Evolutionary conservation across 2,797 vertebrate species (phyloP).

Genomic region (Coracias cyanogaster): DNA sequence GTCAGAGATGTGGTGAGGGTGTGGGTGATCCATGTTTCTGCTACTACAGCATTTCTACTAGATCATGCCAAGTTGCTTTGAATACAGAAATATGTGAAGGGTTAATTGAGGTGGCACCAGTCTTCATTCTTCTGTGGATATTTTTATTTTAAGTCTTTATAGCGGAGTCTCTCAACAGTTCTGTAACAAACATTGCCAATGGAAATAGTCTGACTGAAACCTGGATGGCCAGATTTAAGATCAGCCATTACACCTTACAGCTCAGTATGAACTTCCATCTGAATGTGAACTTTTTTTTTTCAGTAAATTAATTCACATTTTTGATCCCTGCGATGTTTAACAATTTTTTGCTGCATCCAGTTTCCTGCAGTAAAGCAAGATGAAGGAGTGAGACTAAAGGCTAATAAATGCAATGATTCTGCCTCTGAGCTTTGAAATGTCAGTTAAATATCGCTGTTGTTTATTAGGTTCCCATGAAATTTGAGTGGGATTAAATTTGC

Average conservation of each 20-base stretch:
- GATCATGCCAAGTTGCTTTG: background rate
- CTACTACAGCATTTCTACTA: background rate
- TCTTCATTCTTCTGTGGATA: background rate
- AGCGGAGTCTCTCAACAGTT: background rate
- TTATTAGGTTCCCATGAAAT: conserved; percentile 34
- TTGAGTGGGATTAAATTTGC: conserved; percentile 37
- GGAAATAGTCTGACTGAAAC: background rate
- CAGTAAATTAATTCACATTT: background rate
- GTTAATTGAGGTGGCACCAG: background rate
- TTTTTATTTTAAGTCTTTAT: background rate
- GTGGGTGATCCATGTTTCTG: background rate
- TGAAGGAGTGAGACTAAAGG: background rate
- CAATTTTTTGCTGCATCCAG: background rate
- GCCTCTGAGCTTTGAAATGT: conserved; percentile 43
- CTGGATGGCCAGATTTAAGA: background rate
- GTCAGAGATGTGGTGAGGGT: background rate
- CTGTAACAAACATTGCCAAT: background rate
- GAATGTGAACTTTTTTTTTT: background rate
- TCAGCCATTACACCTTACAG: background rate
- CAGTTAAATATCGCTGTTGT: conserved; percentile 43
- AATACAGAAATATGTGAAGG: background rate
- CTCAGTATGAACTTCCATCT: background rate
- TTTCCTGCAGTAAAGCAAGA: background rate
- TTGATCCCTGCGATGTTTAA: background rate
- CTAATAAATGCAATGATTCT: conserved; percentile 16